Percentiles rank a stretch among this genome's conserved stretches.
phyloP scores from a whole-genome alignment of 2,113 vertebrate genomes.

The Sterrhoptilus dennistouni region DNA sequence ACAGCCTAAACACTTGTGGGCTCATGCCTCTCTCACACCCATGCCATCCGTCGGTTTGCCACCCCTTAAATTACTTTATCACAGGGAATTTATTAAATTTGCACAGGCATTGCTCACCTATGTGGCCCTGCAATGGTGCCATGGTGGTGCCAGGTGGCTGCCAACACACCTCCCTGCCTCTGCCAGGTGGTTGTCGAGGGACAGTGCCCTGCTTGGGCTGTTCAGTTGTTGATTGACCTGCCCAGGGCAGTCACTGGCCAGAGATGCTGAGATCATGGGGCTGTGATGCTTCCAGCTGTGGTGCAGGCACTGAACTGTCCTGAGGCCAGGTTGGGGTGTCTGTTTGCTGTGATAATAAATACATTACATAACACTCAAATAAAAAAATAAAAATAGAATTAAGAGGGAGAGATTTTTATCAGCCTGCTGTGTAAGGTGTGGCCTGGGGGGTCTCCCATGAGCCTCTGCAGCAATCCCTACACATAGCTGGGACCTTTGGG shows the following conservation, averaged over 20 bases:
- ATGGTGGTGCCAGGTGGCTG: not conserved
- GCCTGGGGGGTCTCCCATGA: not conserved
- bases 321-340: not conserved
- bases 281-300: not conserved
- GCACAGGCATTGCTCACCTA: not conserved
- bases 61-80: not conserved
- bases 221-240: not conserved
- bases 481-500: not conserved
- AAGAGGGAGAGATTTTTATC: not conserved
- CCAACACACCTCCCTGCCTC: not conserved
- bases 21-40: not conserved
- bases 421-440: rapidly evolving
- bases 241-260: rapidly evolving
- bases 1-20: not conserved
- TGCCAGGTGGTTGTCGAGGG: not conserved
- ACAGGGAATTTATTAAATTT: not conserved
- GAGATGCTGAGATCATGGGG: not conserved
- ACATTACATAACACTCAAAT: rapidly evolving
- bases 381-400: not conserved
- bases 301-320: not conserved
- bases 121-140: not conserved
- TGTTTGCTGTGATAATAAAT: not conserved
- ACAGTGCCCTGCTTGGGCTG: not conserved
- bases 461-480: not conserved
- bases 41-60: not conserved